Evolutionary conservation across 2,888 invertebrate species (phyloP), one percentile per base, ranked within the genome.

Genomic region (Pomacea canaliculata): DNA sequence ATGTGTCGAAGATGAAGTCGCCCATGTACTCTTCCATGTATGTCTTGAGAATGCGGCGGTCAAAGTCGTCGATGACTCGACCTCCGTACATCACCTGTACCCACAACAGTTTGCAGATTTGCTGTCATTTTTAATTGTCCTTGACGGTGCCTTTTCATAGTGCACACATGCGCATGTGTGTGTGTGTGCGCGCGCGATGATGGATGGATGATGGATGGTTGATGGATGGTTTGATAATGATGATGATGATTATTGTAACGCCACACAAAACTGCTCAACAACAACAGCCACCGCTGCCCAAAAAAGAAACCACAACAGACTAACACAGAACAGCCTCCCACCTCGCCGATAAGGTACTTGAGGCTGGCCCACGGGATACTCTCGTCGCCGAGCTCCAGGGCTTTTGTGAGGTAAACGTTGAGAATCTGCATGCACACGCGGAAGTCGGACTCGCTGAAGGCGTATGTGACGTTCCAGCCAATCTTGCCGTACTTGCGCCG

Each of bases 21-120:
- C 97, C 97, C 93, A 97, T 94, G 89, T 97, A 97, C 91, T 97
- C 96, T 88, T 96, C 94, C 95, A 97, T 96, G 91, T 97, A 97
- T 0, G 94, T 95, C 80, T 93, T 92, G 3, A 96, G 94, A 19
- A 96, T 94, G 78, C 96, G 93, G 13, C 96, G 93, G 91, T 97
- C 97, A 91, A 94, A 97, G 89, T 95, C 94, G 90, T 97, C 97
- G 81, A 96, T 96, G 49, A 97, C 95, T 70, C 96, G 93, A 0
- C 97, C 97, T 27, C 97, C 97, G 89, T 97, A 97, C 96, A 97
- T 97, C 23, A 97, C 95, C 95, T 95, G 79, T 3, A 66, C 37
- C 23, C 8, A 19, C n/a, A 7, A 60, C 4, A 18, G 4, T 7
- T n/a, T 60, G 2, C 60, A 19, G 60, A 60, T 18, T 60, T 37